Base-by-base conservation (phyloP, 2,888 invertebrate genomes). In the Ptychoptera albimana region DNA sequence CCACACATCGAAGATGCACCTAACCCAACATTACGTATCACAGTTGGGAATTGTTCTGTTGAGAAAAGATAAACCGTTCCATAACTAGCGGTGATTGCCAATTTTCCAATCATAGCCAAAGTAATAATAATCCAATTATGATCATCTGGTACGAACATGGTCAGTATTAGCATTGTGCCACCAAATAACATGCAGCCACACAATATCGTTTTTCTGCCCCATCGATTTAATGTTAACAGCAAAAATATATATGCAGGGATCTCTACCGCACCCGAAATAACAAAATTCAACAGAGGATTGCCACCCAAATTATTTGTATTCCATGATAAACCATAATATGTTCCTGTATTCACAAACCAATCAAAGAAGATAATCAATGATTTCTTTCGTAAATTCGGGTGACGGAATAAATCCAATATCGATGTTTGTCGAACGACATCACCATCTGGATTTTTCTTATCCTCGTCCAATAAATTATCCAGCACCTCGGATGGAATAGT, bases 1-100 rank as follows among this genome's bases (percentile, higher is more conserved):
- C 91, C 91, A 46, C 82, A 80, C 70, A 88, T 87, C 0, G 89
- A 91, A 23, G 87, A 77, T 9, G 84, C 72, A 1, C 92, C 92
- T 44, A 92, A 79, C 0, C 86, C 91, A 35, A 86, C 80, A 59
- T 87, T 92, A 42, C 92, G 72, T 37, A 82, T 76, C 12, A 79
- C 79, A 8, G 82, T 82, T 12, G 82, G 82, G 54, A 80, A 82
- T 57, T 80, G 79, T 61, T 82, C 82, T 2, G 79, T 77, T 1
- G 81, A 77, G 56, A 80, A 79, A 40, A 82, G 73, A 53, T 82
- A 82, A 37, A 82, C 71, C 1, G 80, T 77, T 37, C 80, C 82
- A 53, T 82, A 82, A 16, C 80, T 78, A 1, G 80, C 73, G 2
- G 82, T 81, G 43, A 82, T 81, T 37, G 79, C 73, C 50, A 82